Percentiles rank a stretch among this genome's conserved stretches.
phyloP scores from a whole-genome alignment of 2,888 invertebrate genomes.

The Busseola fusca region DNA sequence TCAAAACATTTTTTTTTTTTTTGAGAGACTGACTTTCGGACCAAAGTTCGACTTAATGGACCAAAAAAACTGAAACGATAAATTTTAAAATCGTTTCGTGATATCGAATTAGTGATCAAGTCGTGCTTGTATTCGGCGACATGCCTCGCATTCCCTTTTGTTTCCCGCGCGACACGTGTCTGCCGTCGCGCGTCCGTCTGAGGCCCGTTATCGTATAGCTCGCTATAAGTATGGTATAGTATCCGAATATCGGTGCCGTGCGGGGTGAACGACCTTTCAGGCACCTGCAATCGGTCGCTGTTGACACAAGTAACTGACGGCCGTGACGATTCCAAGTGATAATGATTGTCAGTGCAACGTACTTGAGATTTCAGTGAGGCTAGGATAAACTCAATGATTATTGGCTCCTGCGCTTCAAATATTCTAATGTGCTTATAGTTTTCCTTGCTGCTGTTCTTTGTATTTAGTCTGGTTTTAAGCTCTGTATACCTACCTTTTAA shows the following conservation, averaged over 20 bases:
- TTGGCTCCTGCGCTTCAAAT: constrained; percentile 37
- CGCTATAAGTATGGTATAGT: constrained; percentile 76
- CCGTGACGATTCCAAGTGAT: constrained; percentile 81
- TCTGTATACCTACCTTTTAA: neutral
- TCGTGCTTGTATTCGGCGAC: constrained; percentile 55
- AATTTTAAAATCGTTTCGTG: constrained; percentile 41
- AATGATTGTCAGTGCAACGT: constrained; percentile 80
- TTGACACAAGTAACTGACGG: constrained; percentile 82
- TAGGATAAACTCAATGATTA: constrained; percentile 55
- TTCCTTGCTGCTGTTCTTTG: constrained; percentile 16
- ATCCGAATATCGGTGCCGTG: constrained; percentile 85
- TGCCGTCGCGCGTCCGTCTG: constrained; percentile 66
- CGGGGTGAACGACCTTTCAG: constrained; percentile 83
- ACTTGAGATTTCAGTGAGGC: constrained; percentile 69
- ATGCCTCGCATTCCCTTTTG: constrained; percentile 64
- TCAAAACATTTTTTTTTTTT: neutral
- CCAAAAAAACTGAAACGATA: constrained; percentile 28
- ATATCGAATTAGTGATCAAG: constrained; percentile 39
- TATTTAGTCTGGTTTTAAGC: constrained; percentile 26
- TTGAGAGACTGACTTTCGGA: neutral
- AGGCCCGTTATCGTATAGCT: constrained; percentile 78
- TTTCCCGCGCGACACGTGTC: constrained; percentile 69
- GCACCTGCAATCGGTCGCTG: constrained; percentile 86
- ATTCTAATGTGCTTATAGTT: constrained; percentile 34
- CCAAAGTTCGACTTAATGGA: neutral